Evolutionary conservation across 2,113 vertebrate genomes (phyloP).

Genomic region (Dermatemys mawii): DNA sequence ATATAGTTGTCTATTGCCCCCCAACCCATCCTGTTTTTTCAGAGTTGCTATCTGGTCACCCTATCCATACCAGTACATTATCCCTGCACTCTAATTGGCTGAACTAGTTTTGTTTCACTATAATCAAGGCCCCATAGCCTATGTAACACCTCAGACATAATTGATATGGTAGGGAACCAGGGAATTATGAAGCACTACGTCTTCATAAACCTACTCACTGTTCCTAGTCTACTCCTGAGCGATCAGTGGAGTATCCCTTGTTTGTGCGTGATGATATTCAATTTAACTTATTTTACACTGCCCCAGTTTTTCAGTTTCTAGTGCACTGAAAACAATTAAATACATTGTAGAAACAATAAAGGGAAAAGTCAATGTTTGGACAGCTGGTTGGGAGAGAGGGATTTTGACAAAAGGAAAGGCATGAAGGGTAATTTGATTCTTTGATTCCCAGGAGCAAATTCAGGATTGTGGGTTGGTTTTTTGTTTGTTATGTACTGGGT

Average conservation of each 20-base stretch:
- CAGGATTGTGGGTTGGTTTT: neutral
- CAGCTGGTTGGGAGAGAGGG: neutral
- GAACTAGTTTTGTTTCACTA: neutral
- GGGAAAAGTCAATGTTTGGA: neutral
- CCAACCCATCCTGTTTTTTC: too few species aligned
- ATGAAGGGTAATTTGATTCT: neutral
- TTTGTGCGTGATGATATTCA: slow-evolving; percentile 56
- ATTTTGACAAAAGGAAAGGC: neutral
- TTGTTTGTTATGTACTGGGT: neutral
- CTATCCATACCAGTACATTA: neutral
- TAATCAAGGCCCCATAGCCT: neutral
- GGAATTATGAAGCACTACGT: neutral
- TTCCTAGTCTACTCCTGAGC: neutral
- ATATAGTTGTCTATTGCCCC: too few species aligned
- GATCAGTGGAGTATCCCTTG: slow-evolving; percentile 12
- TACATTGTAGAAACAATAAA: neutral
- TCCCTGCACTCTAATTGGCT: neutral
- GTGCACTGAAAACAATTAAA: slow-evolving; percentile 2
- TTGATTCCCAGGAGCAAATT: neutral
- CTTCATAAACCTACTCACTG: neutral
- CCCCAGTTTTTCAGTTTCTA: slow-evolving; percentile 2
- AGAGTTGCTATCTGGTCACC: too few species aligned
- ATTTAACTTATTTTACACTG: neutral
- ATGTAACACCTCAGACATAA: neutral
- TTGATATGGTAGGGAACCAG: neutral